A percentile compares a stretch with the other conserved stretches of the same genome.
Evolutionary conservation across 2,888 invertebrate genomes (phyloP).

Genomic region (Hirtodrosophila confusa): DNA sequence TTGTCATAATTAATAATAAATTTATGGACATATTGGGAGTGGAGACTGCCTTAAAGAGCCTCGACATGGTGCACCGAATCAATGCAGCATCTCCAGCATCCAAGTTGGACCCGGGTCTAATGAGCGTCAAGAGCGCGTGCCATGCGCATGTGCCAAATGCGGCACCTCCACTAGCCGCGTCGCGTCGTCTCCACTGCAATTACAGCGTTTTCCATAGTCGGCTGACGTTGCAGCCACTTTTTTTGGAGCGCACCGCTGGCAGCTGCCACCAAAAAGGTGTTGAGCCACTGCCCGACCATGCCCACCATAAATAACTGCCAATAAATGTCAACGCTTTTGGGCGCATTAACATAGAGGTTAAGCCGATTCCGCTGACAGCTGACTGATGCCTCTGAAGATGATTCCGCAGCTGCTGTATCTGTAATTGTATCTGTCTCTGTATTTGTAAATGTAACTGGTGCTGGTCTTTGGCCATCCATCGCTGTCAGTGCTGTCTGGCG

Average conservation of each 20-base stretch:
- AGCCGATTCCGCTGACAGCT: slow-evolving; percentile 69
- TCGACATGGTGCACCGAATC: slow-evolving; percentile 43
- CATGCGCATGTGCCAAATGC: slow-evolving; percentile 62
- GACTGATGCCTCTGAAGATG: slow-evolving; percentile 45
- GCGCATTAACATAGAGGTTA: slow-evolving; percentile 75
- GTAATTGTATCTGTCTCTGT: slow-evolving; percentile 17
- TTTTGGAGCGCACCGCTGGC: slow-evolving; percentile 43
- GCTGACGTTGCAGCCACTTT: slow-evolving; percentile 31
- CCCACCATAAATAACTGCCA: slow-evolving; percentile 77
- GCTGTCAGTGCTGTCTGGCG: slow-evolving; percentile 47
- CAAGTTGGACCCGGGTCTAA: slow-evolving; percentile 51
- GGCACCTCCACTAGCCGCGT: slow-evolving; percentile 44
- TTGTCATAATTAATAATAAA: slow-evolving; percentile 76
- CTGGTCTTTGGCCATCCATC: slow-evolving; percentile 48
- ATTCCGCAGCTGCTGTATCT: slow-evolving; percentile 17
- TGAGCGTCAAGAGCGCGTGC: slow-evolving; percentile 71
- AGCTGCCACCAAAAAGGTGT: slow-evolving; percentile 63
- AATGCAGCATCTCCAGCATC: slow-evolving; percentile 18
- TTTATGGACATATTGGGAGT: slow-evolving; percentile 56
- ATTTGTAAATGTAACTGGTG: background rate
- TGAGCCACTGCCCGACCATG: slow-evolving; percentile 45
- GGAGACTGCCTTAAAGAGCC: slow-evolving; percentile 47
- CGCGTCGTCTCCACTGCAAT: slow-evolving; percentile 55
- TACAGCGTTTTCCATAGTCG: slow-evolving; percentile 75
- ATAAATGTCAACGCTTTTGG: slow-evolving; percentile 76